Conservation (phyloP, 2,888 invertebrate genomes). For the Sinopyrophorus schimmeli region DNA sequence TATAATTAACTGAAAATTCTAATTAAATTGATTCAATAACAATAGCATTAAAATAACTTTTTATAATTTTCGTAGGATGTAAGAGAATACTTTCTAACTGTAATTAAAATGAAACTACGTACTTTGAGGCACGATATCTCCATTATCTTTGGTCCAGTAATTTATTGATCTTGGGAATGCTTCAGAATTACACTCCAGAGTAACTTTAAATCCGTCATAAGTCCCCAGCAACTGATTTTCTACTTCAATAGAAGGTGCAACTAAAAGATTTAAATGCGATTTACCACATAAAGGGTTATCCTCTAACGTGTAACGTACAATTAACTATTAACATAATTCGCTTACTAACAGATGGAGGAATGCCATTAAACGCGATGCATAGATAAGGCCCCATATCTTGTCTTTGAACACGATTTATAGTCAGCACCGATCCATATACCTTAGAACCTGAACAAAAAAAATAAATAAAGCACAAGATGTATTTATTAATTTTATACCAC, state of each 20-base stretch:
- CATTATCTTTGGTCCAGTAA: constrained; percentile 68
- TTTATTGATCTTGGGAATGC: constrained; percentile 70
- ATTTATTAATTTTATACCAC: constrained; percentile 1
- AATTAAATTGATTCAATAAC: too few species aligned
- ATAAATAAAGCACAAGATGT: background rate
- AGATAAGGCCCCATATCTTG: constrained; percentile 81
- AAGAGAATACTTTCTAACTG: too few species aligned
- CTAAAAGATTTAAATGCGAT: constrained; percentile 49
- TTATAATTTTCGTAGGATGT: background rate
- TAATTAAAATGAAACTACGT: too few species aligned
- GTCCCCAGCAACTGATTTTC: constrained; percentile 69
- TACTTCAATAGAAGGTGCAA: constrained; percentile 70
- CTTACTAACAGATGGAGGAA: constrained; percentile 87
- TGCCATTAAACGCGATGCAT: constrained; percentile 81
- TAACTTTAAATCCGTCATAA: constrained; percentile 63
- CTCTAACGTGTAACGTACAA: constrained; percentile 59
- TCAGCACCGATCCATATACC: constrained; percentile 68
- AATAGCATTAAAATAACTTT: too few species aligned
- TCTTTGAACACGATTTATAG: constrained; percentile 70
- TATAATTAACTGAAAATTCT: too few species aligned
- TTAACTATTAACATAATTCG: constrained; percentile 83
- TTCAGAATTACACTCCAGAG: constrained; percentile 69
- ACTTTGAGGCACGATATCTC: constrained; percentile 66
- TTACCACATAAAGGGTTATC: background rate
- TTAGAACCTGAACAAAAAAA: constrained; percentile 60